These are phyloP conservation scores for Coelopa pilipes DNA, from an alignment of 2,888 invertebrate genomes.

Conservation along the genomic window DNA sequence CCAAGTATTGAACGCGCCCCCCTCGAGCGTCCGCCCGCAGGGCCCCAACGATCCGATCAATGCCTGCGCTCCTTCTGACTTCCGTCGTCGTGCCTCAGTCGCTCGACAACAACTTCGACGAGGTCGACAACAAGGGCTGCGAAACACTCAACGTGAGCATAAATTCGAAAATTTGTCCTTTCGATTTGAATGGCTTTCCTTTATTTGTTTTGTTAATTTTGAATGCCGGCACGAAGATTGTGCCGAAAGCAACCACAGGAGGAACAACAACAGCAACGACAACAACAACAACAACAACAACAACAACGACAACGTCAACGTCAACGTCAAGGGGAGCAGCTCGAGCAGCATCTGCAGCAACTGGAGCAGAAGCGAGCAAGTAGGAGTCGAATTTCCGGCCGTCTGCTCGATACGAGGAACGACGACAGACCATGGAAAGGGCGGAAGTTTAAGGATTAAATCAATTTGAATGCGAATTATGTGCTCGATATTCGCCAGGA, in stretches of 20 bases:
- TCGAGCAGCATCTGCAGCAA: neutral
- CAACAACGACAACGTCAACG: neutral
- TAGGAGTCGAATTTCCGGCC: neutral
- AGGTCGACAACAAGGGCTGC: neutral
- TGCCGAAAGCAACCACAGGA: neutral
- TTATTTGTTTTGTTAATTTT: constrained; percentile 20
- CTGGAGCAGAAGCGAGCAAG: constrained; percentile 12
- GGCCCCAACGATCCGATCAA: neutral
- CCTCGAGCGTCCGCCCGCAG: neutral
- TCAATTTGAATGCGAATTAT: constrained; percentile 30
- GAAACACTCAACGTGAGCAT: constrained; percentile 25
- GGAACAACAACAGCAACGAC: neutral
- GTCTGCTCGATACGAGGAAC: neutral
- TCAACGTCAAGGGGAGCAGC: neutral
- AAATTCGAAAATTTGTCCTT: constrained; percentile 17
- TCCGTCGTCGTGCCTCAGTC: neutral
- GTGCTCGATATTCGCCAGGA: neutral
- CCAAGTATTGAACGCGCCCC: neutral
- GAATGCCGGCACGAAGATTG: neutral
- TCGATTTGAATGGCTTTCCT: constrained; percentile 11
- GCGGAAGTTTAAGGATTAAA: constrained; percentile 22
- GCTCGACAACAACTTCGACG: constrained; percentile 12
- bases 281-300: neutral
- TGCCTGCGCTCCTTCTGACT: neutral
- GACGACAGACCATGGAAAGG: neutral